Evolutionary conservation across 2,113 vertebrate genomes (phyloP), one percentile per base, ranked within the genome.

Genomic region (Willisornis vidua): DNA sequence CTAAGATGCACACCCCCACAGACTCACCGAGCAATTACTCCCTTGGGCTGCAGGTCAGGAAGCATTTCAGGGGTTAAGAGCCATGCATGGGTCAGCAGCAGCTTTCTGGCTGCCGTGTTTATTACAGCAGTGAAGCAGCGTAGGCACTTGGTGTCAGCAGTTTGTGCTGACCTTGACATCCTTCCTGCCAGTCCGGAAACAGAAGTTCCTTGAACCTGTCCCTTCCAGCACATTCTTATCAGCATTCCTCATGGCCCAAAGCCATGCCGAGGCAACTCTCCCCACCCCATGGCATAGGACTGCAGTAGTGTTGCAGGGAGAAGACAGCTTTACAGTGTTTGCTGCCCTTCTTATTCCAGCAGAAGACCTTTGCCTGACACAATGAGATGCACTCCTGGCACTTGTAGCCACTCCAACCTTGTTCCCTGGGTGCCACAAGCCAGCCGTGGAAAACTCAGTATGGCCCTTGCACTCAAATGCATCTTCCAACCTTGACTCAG

Each of bases 281-380:
- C 22, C 25, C 19, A 7, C n/a, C 1, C 24, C 19, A 23, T 1
- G 8, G 17, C 3, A 12, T 0, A 63, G 33, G 29, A 45, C 41
- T 66, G 24, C 37, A 61, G 14, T 12, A 35, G 39, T 45, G 70
- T 61, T 75, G 46, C n/a, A 49, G 62, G 24, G 25, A 72, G 43
- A 85, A 6, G 29, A 29, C 65, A 71, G 12, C 17, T 43, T 35
- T 19, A 14, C 18, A 39, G 31, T 8, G 18, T 37, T 51, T 49
- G 13, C 45, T 37, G 78, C 52, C 37, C 45, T 70, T 61, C 29
- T 87, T 52, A 35, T 13, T 67, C 33, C 62, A 91, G 45, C 33
- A 59, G 19, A 74, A 85, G 25, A 13, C 20, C 45, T 63, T 61
- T 65, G 41, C 43, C 48, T 86, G 59, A 5, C 19, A 10, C 4